Base-by-base conservation (phyloP, 2,113 vertebrate species). In the Xyrauchen texanus region DNA sequence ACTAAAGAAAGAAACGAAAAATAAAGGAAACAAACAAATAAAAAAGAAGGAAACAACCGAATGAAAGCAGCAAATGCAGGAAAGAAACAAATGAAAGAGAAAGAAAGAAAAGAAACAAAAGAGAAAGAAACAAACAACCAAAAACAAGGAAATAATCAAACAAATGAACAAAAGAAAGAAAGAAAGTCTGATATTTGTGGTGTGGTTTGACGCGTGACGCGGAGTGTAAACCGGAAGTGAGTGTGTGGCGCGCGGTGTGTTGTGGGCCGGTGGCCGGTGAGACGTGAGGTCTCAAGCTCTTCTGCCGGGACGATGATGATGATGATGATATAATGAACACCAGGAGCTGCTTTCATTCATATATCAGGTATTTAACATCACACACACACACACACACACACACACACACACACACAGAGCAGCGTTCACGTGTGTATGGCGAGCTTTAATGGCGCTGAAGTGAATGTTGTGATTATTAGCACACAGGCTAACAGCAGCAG, bases 361-460 rank as follows among this genome's bases (percentile, higher is more conserved):
- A 79, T 82, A 67, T 89, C 89, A 90, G 92, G 91, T 93, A 90
- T 21, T 68, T 9, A 6, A 8, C 68, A 11, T 60, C 34, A 12
- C 21, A 34, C 21, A 34, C 21, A 34, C 21, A 4, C 57, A 4
- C 10, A 9, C n/a, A n/a, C n/a, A n/a, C n/a, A n/a, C n/a, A n/a
- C n/a, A n/a, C n/a, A n/a, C n/a, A n/a, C n/a, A n/a, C 34, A 12
- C 21, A 34, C 21, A 34, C 21, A 34, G 1, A 1, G 13, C 42
- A 1, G 55, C 12, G 45, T 34, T 49, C 0, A 16, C 0, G 15
- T 5, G 15, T 16, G 21, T 34, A 34, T 34, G 21, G 3, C 21
- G 21, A 34, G 21, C 21, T 7, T 72, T 4, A 60, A 15, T 16
- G 13, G 69, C 42, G 42, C 6, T 1, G 9, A 12, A 61, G 57